Base-by-base conservation (phyloP, 2,797 vertebrate genomes). In the Sebastes dallii region DNA sequence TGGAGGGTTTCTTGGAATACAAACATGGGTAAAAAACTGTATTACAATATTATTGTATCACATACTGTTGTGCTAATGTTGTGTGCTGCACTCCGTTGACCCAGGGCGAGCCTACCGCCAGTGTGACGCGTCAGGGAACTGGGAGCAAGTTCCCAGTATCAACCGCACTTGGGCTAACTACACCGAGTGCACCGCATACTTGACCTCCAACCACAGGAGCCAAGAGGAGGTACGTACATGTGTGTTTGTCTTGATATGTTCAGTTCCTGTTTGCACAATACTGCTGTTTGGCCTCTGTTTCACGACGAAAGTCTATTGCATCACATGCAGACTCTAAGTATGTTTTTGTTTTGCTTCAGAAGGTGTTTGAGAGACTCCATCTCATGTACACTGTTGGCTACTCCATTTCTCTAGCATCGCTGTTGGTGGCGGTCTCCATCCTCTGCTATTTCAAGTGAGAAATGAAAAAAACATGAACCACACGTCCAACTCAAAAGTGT, bases 131-230 rank as follows among this genome's bases (percentile, higher is more conserved):
- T 84, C 89, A 0, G 97, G 97, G 14, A 95, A 77, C 68, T 98
- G 97, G 97, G 96, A 97, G 80, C 81, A 95, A 90, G 97, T 96
- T 11, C 81, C 94, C 55, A 95, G 94, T 72, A 85, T 95, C 85
- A 98, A 98, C 93, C 96, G 95, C 77, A 98, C 97, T 8, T 98
- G 97, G 97, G 97, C 97, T 27, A 98, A 98, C 86, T 98, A 98
- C 94, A 96, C 94, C 0, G 97, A 98, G 77, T 98, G 97, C 42
- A 96, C 96, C 32, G 84, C 94, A 50, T 96, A 96, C 92, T 91
- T 97, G 82, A 94, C 92, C 58, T 93, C 94, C 0, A 95, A 95
- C 83, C 93, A 95, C 70, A 94, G 95, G 75, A 93, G 88, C 77
- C 95, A 91, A 0, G 95, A 97, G 80, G 97, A 97, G 96, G 97